phyloP scores from a whole-genome alignment of 2,888 invertebrate genomes.

The Noctua fimbriata region DNA sequence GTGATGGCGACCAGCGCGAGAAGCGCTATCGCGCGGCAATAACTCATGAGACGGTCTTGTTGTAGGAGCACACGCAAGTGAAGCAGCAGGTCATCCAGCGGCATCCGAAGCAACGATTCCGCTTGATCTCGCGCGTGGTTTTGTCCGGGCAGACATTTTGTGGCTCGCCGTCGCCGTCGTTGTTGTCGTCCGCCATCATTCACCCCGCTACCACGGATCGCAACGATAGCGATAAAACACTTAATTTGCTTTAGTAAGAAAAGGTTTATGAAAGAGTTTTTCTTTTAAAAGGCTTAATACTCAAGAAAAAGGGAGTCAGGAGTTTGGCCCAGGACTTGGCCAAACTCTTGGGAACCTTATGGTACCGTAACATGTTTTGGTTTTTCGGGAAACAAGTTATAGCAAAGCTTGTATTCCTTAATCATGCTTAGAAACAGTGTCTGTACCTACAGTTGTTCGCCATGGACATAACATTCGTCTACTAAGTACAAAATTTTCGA shows the following conservation, averaged over 20 bases:
- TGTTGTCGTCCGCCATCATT: constrained; percentile 67
- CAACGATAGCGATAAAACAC: constrained; percentile 38
- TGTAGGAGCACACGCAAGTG: constrained; percentile 72
- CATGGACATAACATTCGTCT: background rate
- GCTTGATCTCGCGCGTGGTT: constrained; percentile 77
- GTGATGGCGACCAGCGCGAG: constrained; percentile 66
- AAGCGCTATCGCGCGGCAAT: constrained; percentile 57
- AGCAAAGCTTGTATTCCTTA: background rate
- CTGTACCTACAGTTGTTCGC: background rate
- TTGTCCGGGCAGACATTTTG: constrained; percentile 70
- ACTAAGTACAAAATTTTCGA: background rate
- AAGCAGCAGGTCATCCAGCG: constrained; percentile 76
- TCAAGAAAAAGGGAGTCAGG: background rate
- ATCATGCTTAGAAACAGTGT: background rate
- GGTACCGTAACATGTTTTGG: constrained; percentile 13
- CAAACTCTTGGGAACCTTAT: background rate
- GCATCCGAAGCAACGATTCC: constrained; percentile 72
- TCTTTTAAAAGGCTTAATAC: background rate
- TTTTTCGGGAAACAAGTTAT: background rate
- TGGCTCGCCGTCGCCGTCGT: no score
- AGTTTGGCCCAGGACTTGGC: background rate
- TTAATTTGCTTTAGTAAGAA: constrained; percentile 22
- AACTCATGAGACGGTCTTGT: constrained; percentile 54
- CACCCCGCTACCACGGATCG: constrained; percentile 52
- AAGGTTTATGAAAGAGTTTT: background rate